phyloP scores from a whole-genome alignment of 2,113 vertebrate species.

The Pogonocichla stellata region DNA sequence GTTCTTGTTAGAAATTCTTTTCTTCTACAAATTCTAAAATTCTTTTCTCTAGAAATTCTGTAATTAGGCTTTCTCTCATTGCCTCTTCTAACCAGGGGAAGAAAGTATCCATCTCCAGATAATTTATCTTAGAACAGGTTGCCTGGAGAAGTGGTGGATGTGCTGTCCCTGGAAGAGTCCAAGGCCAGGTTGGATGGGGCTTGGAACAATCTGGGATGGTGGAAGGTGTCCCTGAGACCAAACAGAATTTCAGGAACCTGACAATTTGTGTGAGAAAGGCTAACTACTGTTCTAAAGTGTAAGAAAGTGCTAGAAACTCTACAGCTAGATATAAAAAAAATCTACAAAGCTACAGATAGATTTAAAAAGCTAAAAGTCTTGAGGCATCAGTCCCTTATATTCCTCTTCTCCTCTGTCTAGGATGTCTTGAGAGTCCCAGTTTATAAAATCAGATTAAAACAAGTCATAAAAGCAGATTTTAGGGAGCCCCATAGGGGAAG shows the following conservation, averaged over 20 bases:
- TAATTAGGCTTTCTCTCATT: not conserved
- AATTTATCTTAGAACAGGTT: not conserved
- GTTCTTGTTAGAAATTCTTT: not conserved
- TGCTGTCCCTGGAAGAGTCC: not conserved
- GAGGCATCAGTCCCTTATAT: not conserved
- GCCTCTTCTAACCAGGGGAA: not conserved
- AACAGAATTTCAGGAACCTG: not conserved
- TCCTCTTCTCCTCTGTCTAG: not conserved
- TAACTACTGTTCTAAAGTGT: not conserved
- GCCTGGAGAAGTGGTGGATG: too few species aligned
- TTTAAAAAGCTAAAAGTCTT: not conserved
- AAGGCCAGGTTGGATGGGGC: not conserved
- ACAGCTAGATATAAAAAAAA: not conserved
- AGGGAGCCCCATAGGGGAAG: not conserved
- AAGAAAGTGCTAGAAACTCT: not conserved
- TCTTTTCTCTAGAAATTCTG: not conserved
- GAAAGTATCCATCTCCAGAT: accelerated
- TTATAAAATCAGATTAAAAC: not conserved
- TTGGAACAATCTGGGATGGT: not conserved
- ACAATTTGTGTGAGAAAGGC: not conserved
- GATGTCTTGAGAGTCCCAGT: not conserved
- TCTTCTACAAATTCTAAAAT: not conserved
- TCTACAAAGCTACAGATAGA: not conserved
- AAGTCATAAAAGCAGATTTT: not conserved
- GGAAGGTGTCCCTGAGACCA: not conserved